Conservation (phyloP, 1,140 invertebrate species). For the Cherax destructor region DNA sequence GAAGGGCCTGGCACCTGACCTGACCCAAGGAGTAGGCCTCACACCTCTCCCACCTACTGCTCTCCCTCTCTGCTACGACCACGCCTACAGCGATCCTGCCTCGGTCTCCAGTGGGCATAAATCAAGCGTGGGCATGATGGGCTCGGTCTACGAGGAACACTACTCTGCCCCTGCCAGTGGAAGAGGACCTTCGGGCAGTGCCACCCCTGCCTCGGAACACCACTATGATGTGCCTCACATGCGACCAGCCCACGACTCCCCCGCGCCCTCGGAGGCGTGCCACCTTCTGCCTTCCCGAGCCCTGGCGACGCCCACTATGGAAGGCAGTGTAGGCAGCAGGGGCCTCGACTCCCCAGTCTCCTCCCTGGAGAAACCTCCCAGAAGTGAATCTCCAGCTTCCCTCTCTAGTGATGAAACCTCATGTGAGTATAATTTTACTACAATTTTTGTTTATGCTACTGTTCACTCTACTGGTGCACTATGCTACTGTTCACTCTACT, state of each 20-base stretch:
- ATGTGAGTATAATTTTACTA: no score
- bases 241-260: conserved; percentile 49
- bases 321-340: conserved; percentile 28
- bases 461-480: no score
- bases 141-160: conserved; percentile 69
- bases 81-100: conserved; percentile 80
- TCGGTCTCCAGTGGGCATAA: conserved; percentile 72
- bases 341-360: conserved; percentile 58
- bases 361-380: conserved; percentile 61
- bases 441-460: no score
- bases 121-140: conserved; percentile 70
- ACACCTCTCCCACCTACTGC: conserved; percentile 70
- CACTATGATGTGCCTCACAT: conserved; percentile 71
- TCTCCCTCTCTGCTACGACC: conserved; percentile 69
- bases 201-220: conserved; percentile 70
- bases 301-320: conserved; percentile 39
- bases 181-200: conserved; percentile 40
- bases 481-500: no score
- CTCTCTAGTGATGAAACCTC: conserved; percentile 60
- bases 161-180: conserved; percentile 70
- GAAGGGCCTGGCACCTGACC: conserved; percentile 85
- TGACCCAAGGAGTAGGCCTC: conserved; percentile 84
- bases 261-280: conserved; percentile 60
- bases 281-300: conserved; percentile 47
- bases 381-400: conserved; percentile 53